Base-by-base conservation (phyloP, 1,140 invertebrate genomes). In the Diploscapter pachys region DNA sequence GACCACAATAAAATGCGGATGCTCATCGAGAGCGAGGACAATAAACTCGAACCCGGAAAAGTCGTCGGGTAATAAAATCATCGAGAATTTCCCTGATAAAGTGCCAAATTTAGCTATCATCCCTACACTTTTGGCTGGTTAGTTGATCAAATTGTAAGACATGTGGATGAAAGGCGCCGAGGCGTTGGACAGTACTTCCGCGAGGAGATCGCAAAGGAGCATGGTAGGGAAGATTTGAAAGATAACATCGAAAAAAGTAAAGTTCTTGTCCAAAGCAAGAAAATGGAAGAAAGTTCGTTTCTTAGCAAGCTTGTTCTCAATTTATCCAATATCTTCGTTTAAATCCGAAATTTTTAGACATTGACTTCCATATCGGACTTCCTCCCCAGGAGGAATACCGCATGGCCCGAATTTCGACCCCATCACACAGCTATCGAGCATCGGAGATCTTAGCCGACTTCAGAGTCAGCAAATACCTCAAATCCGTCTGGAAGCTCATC, bases 121-220 rank as follows among this genome's bases (percentile, higher is more conserved):
- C 59, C 76, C 4, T 51, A 76, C 31, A 82, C 79, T 31, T 83
- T 66, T 72, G 81, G 81, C 54, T 82, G 81, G 81, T 57, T 82
- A 6, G 72, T 83, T 73, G 81, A 82, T 72, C 81, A 82, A 71
- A 78, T 82, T 55, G 65, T 82, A 62, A 67, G 81, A 72, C 75
- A 75, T 49, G 73, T 72, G 5, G 81, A 82, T 75, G 69, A 71
- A 3, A 53, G 76, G 63, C 66, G 80, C 50, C 31, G 81, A 73
- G 75, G 82, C 52, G 65, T 82, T 6, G 81, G 81, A 66, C 77
- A 83, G 57, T 82, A 76, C 66, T 81, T 82, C 52, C 65, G 78
- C 55, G 79, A 83, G 56, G 81, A 83, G 67, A 81, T 82, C 48
- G 65, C 73, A 50, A 55, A 48, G 6, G 3, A 49, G 50, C 49